A percentile compares a stretch with the other conserved stretches of the same genome.
phyloP scores from a whole-genome alignment of 1,140 invertebrate genomes.

The Centruroides sculpturatus region DNA sequence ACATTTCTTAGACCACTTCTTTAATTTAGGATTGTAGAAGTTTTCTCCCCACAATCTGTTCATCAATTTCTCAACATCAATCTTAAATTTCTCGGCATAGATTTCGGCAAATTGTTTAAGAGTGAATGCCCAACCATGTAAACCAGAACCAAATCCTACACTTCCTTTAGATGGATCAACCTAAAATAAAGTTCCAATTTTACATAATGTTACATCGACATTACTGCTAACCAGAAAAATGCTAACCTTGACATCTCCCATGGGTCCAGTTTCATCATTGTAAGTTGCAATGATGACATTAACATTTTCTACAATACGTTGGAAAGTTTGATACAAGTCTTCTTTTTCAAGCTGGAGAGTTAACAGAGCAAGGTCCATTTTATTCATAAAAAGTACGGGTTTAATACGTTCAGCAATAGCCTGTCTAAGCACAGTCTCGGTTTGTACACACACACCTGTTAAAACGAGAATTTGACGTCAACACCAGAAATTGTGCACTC shows the following conservation, averaged over 20 bases:
- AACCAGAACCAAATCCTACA: slow-evolving; percentile 95
- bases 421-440: slow-evolving; percentile 45
- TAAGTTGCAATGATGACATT: slow-evolving; percentile 99
- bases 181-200: not conserved
- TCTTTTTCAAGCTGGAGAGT: slow-evolving; percentile 55
- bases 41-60: slow-evolving; percentile 86
- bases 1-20: slow-evolving; percentile 94
- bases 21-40: slow-evolving; percentile 93
- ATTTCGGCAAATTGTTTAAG: slow-evolving; percentile 99
- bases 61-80: slow-evolving; percentile 95
- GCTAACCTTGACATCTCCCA: slow-evolving; percentile 69
- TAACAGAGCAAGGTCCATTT: slow-evolving; percentile 43
- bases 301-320: slow-evolving; percentile 98
- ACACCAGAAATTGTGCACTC: too few species aligned
- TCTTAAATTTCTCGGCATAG: slow-evolving; percentile 97
- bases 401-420: slow-evolving; percentile 47
- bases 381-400: slow-evolving; percentile 49
- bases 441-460: slow-evolving; percentile 45
- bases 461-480: not conserved
- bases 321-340: slow-evolving; percentile 98
- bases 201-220: too few species aligned
- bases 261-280: slow-evolving; percentile 88
- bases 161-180: slow-evolving; percentile 53
- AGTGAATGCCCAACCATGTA: slow-evolving; percentile 99
- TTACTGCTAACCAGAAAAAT: too few species aligned